Conservation (phyloP, 2,888 invertebrate genomes). For the Andrena dorsata region DNA sequence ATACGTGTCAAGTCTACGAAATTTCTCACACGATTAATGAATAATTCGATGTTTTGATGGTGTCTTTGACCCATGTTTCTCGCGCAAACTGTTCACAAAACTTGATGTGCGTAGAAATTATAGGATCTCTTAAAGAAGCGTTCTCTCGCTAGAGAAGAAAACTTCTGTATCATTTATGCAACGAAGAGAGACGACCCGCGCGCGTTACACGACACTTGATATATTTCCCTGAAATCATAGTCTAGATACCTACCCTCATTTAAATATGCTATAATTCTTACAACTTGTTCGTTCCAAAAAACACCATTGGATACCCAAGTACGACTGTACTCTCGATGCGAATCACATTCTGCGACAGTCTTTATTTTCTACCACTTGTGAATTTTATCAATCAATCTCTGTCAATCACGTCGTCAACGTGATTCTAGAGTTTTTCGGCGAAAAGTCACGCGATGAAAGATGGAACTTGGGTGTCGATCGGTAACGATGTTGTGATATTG, state of each 20-base stretch:
- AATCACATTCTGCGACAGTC: neutral
- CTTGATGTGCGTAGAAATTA: constrained; percentile 1
- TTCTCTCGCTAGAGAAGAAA: constrained; percentile 65
- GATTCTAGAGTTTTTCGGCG: neutral
- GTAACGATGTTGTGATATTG: constrained; percentile 81
- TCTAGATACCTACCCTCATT: neutral
- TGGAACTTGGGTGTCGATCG: constrained; percentile 72
- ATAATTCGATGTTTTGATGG: neutral
- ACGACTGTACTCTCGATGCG: constrained; percentile 1
- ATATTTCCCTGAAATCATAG: constrained; percentile 49
- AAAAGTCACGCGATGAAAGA: constrained; percentile 26
- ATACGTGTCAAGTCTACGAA: neutral
- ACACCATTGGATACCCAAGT: constrained; percentile 50
- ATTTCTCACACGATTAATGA: neutral
- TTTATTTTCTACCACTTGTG: too few relatives aligned
- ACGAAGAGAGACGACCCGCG: constrained; percentile 74
- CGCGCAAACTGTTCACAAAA: neutral
- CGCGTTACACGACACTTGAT: constrained; percentile 79
- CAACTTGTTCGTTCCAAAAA: constrained; percentile 44
- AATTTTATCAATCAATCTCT: too few relatives aligned
- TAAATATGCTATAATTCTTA: constrained; percentile 22
- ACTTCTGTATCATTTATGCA: constrained; percentile 77
- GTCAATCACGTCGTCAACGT: neutral
- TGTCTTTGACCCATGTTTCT: neutral
- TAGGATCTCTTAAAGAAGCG: constrained; percentile 7